Evolutionary conservation across 2,888 invertebrate genomes (phyloP).

Genomic region (Dicycla oo): DNA sequence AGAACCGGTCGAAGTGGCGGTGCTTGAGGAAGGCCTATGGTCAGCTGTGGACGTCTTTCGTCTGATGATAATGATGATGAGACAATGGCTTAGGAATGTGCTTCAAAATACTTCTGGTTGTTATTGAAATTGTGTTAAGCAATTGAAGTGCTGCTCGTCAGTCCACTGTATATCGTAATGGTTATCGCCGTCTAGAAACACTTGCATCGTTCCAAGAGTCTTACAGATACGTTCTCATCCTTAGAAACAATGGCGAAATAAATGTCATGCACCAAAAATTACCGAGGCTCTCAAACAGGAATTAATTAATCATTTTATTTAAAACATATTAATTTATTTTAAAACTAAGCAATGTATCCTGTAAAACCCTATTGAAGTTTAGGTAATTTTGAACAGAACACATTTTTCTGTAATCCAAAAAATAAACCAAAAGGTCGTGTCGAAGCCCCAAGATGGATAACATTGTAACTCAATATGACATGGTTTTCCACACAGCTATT

Average conservation of each 20-base stretch:
- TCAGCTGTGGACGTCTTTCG: no score
- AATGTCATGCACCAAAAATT: neutral
- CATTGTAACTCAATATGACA: no score
- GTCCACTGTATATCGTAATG: neutral
- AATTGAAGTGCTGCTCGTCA: neutral
- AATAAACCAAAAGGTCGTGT: slow-evolving; percentile 1
- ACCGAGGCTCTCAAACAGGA: neutral
- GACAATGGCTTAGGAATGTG: neutral
- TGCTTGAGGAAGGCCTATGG: no score
- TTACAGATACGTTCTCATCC: neutral
- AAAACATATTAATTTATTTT: neutral
- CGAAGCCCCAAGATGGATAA: no score
- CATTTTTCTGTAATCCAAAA: neutral
- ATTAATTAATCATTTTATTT: neutral
- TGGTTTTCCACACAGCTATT: no score
- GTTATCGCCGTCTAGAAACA: neutral
- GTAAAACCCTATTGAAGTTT: neutral
- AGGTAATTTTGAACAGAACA: neutral
- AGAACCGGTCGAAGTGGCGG: no score
- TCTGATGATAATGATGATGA: no score
- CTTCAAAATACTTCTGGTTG: neutral
- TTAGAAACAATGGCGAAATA: no score
- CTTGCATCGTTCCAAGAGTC: neutral
- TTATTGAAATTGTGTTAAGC: neutral
- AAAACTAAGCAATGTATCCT: neutral